These are phyloP conservation scores for Aphelenchoides fujianensis DNA, from an alignment of 1,140 invertebrate genomes.

Conservation along the genomic window DNA sequence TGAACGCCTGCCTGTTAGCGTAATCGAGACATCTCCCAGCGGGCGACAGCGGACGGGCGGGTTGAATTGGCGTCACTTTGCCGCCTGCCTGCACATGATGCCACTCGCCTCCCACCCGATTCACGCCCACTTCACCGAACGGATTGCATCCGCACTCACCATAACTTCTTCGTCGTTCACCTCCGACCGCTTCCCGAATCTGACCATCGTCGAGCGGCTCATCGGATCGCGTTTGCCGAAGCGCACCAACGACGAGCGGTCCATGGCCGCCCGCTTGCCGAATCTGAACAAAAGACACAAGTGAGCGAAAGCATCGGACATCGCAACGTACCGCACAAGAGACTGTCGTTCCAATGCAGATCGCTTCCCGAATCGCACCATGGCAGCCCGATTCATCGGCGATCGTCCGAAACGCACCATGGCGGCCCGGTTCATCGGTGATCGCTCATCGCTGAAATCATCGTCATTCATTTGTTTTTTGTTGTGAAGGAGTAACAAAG, in stretches of 20 bases:
- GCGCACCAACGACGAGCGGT: slow-evolving; percentile 26
- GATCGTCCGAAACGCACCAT: slow-evolving; percentile 33
- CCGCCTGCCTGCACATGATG: no score
- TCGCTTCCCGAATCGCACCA: slow-evolving; percentile 29
- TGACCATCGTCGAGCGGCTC: slow-evolving; percentile 14
- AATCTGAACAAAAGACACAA: slow-evolving; percentile 15
- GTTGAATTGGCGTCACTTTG: no score
- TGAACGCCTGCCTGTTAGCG: no score
- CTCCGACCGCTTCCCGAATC: slow-evolving; percentile 13
- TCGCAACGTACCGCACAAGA: slow-evolving; percentile 11
- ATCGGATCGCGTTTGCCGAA: slow-evolving; percentile 22
- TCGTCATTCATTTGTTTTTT: no score
- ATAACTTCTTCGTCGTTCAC: neutral
- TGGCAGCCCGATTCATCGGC: slow-evolving; percentile 24
- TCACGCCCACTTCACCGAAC: no score
- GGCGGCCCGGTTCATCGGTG: slow-evolving; percentile 24
- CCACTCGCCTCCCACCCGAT: no score
- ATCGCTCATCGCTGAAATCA: slow-evolving; percentile 9
- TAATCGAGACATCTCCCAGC: no score
- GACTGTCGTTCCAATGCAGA: slow-evolving; percentile 18
- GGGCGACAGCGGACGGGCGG: no score
- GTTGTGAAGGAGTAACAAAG: no score
- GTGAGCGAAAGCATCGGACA: no score
- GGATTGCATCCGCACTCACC: neutral
- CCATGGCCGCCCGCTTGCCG: slow-evolving; percentile 22